Conservation (phyloP, 1,140 invertebrate species). For the Hyles vespertilio region DNA sequence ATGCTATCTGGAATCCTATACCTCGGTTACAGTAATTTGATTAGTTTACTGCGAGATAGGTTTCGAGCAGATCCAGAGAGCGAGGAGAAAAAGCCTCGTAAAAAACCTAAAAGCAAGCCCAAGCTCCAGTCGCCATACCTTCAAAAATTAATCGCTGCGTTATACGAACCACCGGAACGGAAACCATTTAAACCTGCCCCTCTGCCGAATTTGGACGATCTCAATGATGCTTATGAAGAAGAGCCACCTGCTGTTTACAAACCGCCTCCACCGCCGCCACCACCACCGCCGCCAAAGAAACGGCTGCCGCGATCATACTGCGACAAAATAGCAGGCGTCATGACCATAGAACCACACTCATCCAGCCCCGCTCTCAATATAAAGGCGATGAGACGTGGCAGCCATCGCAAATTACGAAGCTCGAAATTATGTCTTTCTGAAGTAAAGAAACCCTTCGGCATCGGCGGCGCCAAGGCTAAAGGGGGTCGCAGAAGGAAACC, state of each 20-base stretch:
- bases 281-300: conserved; percentile 55
- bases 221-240: conserved; percentile 55
- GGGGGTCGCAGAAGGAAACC: conserved; percentile 34
- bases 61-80: conserved; percentile 36
- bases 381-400: conserved; percentile 35
- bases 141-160: conserved; percentile 44
- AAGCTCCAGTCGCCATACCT: conserved; percentile 51
- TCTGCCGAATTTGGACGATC: conserved; percentile 48
- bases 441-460: conserved; percentile 49
- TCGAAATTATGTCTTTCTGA: conserved; percentile 43
- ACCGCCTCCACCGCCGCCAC: conserved; percentile 43
- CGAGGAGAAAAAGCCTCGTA: conserved; percentile 22
- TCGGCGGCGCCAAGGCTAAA: conserved; percentile 32
- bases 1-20: conserved; percentile 59
- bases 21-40: conserved; percentile 46
- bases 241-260: conserved; percentile 42
- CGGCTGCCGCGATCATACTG: conserved; percentile 40
- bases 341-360: conserved; percentile 38
- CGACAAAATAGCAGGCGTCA: conserved; percentile 49
- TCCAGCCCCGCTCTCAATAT: conserved; percentile 34
- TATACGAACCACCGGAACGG: conserved; percentile 36
- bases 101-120: conserved; percentile 29
- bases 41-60: conserved; percentile 37
- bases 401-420: conserved; percentile 25
- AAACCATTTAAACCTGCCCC: conserved; percentile 39